Base-by-base conservation (phyloP, 2,113 vertebrate genomes). In the Mystacornis crossleyi region DNA sequence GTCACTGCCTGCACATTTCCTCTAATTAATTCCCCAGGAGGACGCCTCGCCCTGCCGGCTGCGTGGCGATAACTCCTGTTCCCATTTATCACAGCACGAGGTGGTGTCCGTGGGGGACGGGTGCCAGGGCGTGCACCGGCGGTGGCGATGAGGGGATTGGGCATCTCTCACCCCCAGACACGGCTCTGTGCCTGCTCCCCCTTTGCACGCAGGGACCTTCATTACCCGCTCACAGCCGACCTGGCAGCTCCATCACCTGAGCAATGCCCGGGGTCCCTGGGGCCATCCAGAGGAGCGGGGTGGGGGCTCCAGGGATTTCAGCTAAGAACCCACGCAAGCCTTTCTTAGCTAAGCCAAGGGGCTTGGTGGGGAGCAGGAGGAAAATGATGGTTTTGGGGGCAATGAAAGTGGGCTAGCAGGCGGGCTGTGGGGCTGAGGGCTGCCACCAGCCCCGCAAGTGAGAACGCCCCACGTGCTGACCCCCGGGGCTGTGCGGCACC, bases 201-300 rank as follows among this genome's bases (percentile, higher is more conserved):
- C 6, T 0, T 4, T 7, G 47, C 67, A 8, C 53, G 6, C 40
- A 2, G 72, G 50, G 24, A 16, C 51, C 48, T n/a, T 42, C 2
- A 0, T 2, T 1, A 0, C 1, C 43, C 6, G 0, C 34, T n/a
- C 7, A 9, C 26, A 3, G 7, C n/a, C 2, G 5, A 0, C 9
- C 66, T 12, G 74, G 65, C 40, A 12, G 34, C 1, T 12, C 38
- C 73, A 3, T 6, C 47, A 3, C n/a, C 75, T 10, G 33, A 29
- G 14, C 33, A 2, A 0, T 0, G 5, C 25, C 34, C 31, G 25
- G 3, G 2, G 5, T 14, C 17, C 42, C 80, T 24, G 19, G 4
- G 12, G 33, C 1, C 55, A 14, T 3, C 86, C 7, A 1, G 1
- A 6, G 47, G 10, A 40, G 25, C 6, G 0, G 18, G 23, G 38